Evolutionary conservation across 2,888 invertebrate species (phyloP), one percentile per base, ranked within the genome.

Genomic region (Andrena praecox): DNA sequence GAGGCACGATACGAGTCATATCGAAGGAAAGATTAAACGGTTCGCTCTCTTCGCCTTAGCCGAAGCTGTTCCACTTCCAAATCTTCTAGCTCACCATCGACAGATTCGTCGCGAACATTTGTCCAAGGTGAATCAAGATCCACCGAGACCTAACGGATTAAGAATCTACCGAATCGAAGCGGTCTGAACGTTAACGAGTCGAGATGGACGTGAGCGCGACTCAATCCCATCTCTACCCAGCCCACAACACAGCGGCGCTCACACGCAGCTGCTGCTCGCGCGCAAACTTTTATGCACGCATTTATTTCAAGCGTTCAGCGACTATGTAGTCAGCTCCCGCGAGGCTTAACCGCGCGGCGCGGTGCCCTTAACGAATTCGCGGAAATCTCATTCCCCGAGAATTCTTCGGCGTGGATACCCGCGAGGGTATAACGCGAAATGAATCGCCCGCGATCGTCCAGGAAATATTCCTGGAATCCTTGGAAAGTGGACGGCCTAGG

Each of bases 291-390:
- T 73, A 85, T 73, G 78, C 74, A 77, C 76, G 62, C 81, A 81
- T 84, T 84, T 86, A 85, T 86, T 84, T 84, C 80, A 79, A 86
- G 84, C 84, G 77, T 86, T 76, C 80, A 75, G 69, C 77, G 59
- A 76, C 80, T 77, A 82, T 73, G 77, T 62, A 62, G 67, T 56
- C 77, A 27, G 76, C 42, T 64, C 66, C 20, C 31, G 35, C 62
- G 56, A 73, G 71, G 66, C 60, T 71, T 70, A 60, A 71, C 71
- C 60, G 60, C 52, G 10, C 35, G 75, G 73, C 42, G 4, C 75
- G 73, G 70, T 76, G 77, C 76, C 73, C 86, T 75, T 86, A 86
- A 86, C 84, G 86, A 86, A 86, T 86, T 86, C 86, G 84, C 86
- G 84, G 86, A 86, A 86, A 84, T 68, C 73, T 84, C 77, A 52